Percentiles rank a stretch among this genome's conserved stretches.
These are phyloP conservation scores for Drosophila eohydei DNA, from an alignment of 2,888 invertebrate genomes.

Conservation along the genomic window DNA sequence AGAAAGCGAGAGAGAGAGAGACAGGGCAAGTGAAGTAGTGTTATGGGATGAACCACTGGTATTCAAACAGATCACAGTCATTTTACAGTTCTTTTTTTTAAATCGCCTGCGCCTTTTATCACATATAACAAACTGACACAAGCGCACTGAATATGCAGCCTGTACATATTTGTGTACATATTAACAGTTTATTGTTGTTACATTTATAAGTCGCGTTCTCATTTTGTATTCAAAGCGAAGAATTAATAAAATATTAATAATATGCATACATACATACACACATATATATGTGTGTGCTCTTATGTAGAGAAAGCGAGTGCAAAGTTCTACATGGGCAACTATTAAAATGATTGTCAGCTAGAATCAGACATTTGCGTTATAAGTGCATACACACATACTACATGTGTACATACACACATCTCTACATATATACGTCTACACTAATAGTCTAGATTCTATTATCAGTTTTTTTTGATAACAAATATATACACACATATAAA, in stretches of 20 bases:
- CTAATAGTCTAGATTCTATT: constrained; percentile 45
- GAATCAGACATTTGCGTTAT: constrained; percentile 36
- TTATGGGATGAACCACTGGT: constrained; percentile 13
- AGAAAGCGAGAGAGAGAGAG: neutral
- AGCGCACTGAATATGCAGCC: neutral
- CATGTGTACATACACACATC: neutral
- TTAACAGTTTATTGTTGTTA: constrained; percentile 24
- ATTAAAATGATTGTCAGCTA: constrained; percentile 46
- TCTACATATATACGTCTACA: constrained; percentile 6
- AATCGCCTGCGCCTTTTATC: constrained; percentile 16
- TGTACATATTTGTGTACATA: neutral
- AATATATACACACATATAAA: constrained; percentile 11
- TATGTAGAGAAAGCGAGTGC: constrained; percentile 8
- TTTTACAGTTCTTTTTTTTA: constrained; percentile 18
- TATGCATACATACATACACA: neutral
- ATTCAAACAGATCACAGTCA: constrained; percentile 20
- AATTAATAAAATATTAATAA: constrained; percentile 38
- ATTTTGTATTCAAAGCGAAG: constrained; percentile 36
- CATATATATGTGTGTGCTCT: neutral
- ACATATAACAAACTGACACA: neutral
- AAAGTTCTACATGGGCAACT: constrained; percentile 49
- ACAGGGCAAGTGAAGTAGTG: neutral
- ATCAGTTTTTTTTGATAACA: constrained; percentile 51
- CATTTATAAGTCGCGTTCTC: constrained; percentile 24
- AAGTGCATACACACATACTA: constrained; percentile 13